A percentile compares a stretch with the other conserved stretches of the same genome.
Evolutionary conservation across 2,797 vertebrate species (phyloP).

Genomic region (Ficedula albicollis): DNA sequence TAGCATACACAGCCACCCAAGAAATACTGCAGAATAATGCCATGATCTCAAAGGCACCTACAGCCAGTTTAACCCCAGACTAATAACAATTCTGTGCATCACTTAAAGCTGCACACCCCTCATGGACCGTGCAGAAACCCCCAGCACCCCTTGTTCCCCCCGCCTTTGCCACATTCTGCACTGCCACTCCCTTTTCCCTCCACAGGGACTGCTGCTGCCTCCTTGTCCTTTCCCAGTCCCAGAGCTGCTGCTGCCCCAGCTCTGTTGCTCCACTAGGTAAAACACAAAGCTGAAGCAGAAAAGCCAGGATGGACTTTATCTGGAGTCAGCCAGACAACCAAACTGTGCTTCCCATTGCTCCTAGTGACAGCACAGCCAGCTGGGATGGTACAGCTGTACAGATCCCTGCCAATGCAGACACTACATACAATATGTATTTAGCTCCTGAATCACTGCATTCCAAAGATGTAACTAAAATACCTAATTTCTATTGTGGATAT

Average conservation of each 20-base stretch:
- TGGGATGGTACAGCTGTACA: not conserved
- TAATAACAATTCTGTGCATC: not conserved
- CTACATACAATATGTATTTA: rapidly evolving
- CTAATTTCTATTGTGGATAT: not conserved
- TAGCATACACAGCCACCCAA: rapidly evolving
- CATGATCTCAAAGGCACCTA: not conserved
- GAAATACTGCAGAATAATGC: not conserved
- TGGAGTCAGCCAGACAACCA: not conserved
- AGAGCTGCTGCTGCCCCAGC: not conserved
- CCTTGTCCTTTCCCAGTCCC: not conserved
- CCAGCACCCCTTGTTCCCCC: rapidly evolving
- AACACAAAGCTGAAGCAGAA: not conserved
- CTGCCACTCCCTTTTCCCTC: not conserved
- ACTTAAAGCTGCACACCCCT: not conserved
- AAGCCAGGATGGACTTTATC: not conserved
- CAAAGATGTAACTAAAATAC: not conserved
- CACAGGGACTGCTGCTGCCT: not conserved
- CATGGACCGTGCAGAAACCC: not conserved
- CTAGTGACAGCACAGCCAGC: not conserved
- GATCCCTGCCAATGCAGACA: not conserved
- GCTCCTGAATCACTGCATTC: not conserved
- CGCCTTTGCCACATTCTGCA: not conserved
- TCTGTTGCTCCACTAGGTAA: not conserved
- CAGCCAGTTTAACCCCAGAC: not conserved
- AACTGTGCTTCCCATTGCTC: not conserved